Percentiles rank a stretch among this genome's conserved stretches.
Conservation (phyloP, 1,140 invertebrate genomes). For the Solenopsis fugax region DNA sequence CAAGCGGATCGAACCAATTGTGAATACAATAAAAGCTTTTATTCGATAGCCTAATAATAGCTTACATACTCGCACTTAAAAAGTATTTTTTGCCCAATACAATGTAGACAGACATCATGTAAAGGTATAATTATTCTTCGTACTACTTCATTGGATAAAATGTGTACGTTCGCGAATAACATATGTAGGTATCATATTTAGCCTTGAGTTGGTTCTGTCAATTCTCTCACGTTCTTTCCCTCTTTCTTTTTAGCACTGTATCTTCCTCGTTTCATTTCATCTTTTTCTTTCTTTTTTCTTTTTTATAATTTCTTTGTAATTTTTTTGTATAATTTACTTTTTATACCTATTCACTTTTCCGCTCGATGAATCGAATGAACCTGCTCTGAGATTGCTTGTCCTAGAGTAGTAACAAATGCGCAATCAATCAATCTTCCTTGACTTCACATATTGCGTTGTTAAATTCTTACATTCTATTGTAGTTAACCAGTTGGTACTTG, state of each 20-base stretch:
- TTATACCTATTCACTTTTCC: too few species aligned
- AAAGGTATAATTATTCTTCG: background rate
- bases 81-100: background rate
- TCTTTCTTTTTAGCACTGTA: background rate
- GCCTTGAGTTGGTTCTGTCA: background rate
- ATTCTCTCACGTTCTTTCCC: background rate
- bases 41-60: background rate
- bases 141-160: background rate
- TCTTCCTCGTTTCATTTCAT: too few species aligned
- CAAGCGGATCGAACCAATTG: background rate
- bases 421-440: background rate
- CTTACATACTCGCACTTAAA: too few species aligned
- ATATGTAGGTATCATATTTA: background rate
- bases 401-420: too few species aligned
- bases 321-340: too few species aligned
- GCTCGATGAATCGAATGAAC: too few species aligned
- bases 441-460: constrained; percentile 56
- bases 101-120: background rate
- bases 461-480: constrained; percentile 77
- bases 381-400: too few species aligned
- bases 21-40: background rate
- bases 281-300: too few species aligned
- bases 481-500: constrained; percentile 57
- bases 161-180: background rate
- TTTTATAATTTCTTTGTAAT: too few species aligned